Conservation (phyloP, 2,113 vertebrate species). For the Cinclus cinclus region DNA sequence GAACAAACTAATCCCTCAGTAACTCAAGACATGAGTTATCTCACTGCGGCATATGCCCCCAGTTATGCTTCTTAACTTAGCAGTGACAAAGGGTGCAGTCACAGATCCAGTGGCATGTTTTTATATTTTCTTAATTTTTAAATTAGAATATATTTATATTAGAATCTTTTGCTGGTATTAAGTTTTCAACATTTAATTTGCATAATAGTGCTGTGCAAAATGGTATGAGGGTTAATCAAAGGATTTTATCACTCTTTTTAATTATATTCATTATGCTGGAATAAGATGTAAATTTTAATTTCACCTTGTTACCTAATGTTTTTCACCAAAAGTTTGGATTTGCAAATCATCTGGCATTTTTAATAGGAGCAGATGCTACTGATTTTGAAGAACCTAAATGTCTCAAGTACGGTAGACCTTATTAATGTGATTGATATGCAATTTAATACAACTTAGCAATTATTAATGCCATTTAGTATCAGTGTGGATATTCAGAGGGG, state of each 20-base stretch:
- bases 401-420: constrained; percentile 61
- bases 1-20: neutral
- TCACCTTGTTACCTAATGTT: constrained; percentile 77
- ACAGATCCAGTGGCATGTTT: neutral
- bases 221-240: constrained; percentile 76
- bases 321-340: constrained; percentile 75
- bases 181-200: constrained; percentile 70
- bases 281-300: constrained; percentile 81
- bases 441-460: constrained; percentile 67
- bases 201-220: constrained; percentile 64
- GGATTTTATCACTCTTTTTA: constrained; percentile 77
- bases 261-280: constrained; percentile 75
- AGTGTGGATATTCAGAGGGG: neutral
- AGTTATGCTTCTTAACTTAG: constrained; percentile 4
- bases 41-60: neutral
- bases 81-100: neutral
- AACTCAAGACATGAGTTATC: neutral
- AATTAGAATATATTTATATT: constrained; percentile 52
- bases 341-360: constrained; percentile 79
- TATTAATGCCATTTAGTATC: constrained; percentile 54
- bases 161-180: constrained; percentile 36
- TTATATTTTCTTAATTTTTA: constrained; percentile 28
- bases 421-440: constrained; percentile 74
- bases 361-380: constrained; percentile 75
- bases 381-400: constrained; percentile 66